A percentile compares a stretch with the other conserved stretches of the same genome.
Conservation (phyloP, 2,888 invertebrate species). For the Andrena minutula region DNA sequence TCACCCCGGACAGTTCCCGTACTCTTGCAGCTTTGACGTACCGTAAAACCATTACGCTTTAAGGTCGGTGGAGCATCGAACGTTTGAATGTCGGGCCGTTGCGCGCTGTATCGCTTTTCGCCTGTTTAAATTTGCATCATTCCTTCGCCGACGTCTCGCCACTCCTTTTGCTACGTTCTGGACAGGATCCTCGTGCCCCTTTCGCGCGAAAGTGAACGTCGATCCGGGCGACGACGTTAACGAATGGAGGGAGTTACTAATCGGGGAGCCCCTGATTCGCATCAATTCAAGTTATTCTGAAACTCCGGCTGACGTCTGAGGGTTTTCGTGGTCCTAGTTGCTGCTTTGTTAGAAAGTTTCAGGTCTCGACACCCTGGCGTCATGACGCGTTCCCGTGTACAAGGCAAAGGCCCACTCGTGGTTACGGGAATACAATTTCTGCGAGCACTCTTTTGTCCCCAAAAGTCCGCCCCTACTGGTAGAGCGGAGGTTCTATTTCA, state of each 20-base stretch:
- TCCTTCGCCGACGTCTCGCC: slow-evolving; percentile 31
- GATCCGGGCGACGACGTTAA: background rate
- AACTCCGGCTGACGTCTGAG: too few relatives aligned
- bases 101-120: slow-evolving; percentile 65
- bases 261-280: too few relatives aligned
- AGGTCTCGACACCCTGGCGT: background rate
- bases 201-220: background rate
- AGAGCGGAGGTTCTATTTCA: background rate
- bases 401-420: background rate
- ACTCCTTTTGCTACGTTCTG: slow-evolving; percentile 12
- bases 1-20: slow-evolving; percentile 65
- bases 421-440: too few relatives aligned
- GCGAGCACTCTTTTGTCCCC: background rate
- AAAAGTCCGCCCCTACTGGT: background rate
- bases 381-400: background rate
- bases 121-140: slow-evolving; percentile 62
- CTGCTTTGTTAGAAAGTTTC: background rate
- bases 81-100: slow-evolving; percentile 66
- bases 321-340: background rate
- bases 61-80: slow-evolving; percentile 75
- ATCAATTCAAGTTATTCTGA: too few relatives aligned
- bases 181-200: slow-evolving; percentile 1
- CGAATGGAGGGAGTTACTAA: too few relatives aligned
- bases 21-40: slow-evolving; percentile 78
- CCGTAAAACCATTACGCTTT: slow-evolving; percentile 80